Conservation (phyloP, 2,113 vertebrate species). For the Leptobrachium ailaonicum region DNA sequence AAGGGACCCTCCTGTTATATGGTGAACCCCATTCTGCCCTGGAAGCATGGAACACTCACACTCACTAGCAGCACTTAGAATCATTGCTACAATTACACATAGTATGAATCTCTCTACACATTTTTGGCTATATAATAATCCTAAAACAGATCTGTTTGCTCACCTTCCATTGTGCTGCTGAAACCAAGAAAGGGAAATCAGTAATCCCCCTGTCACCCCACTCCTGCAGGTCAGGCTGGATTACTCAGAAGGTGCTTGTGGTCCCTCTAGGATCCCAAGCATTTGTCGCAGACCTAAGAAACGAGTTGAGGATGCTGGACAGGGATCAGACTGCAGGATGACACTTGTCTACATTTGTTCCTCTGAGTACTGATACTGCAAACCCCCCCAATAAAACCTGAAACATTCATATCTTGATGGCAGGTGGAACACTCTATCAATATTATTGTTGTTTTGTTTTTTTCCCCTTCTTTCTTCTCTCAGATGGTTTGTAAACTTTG, state of each 20-base stretch:
- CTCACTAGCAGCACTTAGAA: no score
- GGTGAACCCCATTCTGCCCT: no score
- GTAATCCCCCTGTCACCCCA: neutral
- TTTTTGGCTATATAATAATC: no score
- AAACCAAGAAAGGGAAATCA: neutral
- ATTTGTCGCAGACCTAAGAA: neutral
- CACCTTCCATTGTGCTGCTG: neutral
- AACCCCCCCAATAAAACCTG: neutral
- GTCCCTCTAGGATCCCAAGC: neutral
- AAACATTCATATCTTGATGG: no score
- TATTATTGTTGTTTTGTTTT: neutral
- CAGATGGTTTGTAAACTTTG: neutral
- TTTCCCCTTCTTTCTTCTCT: neutral
- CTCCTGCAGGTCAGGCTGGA: neutral
- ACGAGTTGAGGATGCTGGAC: neutral
- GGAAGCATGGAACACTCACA: no score
- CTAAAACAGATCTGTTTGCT: neutral
- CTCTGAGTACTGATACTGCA: neutral
- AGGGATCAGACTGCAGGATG: neutral
- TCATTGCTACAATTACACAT: no score
- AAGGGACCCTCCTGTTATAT: no score
- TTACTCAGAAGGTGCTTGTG: neutral
- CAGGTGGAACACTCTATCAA: no score
- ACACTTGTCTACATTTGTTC: neutral
- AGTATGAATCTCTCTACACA: no score